Evolutionary conservation across 2,797 vertebrate species (phyloP).

Genomic region (Gouania willdenowi): DNA sequence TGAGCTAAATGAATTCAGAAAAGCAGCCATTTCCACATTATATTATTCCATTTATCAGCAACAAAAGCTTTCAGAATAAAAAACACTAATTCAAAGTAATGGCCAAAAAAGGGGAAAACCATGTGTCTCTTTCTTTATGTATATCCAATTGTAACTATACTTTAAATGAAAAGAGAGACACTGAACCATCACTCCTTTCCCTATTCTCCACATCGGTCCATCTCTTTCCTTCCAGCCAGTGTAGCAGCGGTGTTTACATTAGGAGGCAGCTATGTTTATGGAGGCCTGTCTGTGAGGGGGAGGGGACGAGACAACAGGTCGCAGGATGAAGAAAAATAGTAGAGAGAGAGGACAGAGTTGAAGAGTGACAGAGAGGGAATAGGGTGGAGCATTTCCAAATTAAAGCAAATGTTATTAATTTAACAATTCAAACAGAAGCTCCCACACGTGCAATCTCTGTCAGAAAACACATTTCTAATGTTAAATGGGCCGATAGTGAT

Average conservation of each 20-base stretch:
- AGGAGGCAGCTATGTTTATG: slow-evolving; percentile 57
- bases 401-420: no score
- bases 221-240: slow-evolving; percentile 16
- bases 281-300: slow-evolving; percentile 38
- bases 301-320: slow-evolving; percentile 20
- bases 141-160: no score
- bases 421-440: no score
- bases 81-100: no score
- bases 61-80: slow-evolving; percentile 4
- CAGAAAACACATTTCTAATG: no score
- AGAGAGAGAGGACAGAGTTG: slow-evolving; percentile 20
- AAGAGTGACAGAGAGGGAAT: slow-evolving; percentile 19
- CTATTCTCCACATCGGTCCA: slow-evolving; percentile 8
- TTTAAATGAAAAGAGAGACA: no score
- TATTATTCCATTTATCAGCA: slow-evolving; percentile 30
- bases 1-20: slow-evolving; percentile 52
- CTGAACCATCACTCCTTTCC: slow-evolving; percentile 5
- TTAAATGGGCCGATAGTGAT: no score
- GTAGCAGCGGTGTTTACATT: slow-evolving; percentile 58
- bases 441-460: no score
- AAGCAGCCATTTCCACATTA: slow-evolving; percentile 29
- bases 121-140: no score
- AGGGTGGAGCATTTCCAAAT: no score
- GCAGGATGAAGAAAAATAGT: slow-evolving; percentile 21
- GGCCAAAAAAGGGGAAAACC: no score